Base-by-base conservation (phyloP, 2,797 vertebrate species). In the Peromyscus nudipes region DNA sequence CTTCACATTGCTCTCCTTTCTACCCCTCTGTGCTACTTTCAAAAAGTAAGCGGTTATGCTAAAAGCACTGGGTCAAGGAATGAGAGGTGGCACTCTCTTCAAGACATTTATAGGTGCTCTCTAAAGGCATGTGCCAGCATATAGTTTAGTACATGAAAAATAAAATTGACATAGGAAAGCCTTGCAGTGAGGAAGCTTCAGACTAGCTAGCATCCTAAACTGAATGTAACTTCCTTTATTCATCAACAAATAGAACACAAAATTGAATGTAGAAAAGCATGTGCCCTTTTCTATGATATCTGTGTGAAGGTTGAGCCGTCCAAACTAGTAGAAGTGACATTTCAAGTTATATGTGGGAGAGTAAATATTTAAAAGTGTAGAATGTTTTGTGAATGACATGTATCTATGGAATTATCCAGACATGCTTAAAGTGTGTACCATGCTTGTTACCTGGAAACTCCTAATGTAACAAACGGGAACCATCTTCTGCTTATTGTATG, bases 161-260 rank as follows among this genome's bases (percentile, higher is more conserved):
- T 82, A 86, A 92, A 93, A 93, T 84, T 65, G 84, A 77, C 90
- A 89, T 93, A 87, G 34, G 40, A 96, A 97, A 89, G n/a, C 49
- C 64, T 79, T 88, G 29, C 52, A 86, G 75, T 76, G 25, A 76
- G n/a, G 13, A 76, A 90, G 37, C 75, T 82, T 94, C 21, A 89
- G 92, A 97, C 23, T 6, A 89, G 73, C 14, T 65, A 23, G 29
- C 29, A 65, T 84, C 86, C 91, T 71, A 31, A 73, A 34, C 43
- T 80, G 16, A 75, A 77, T 1, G 0, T 37, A 71, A 84, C 62
- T 75, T 71, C 4, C 11, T 75, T 89, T 89, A 80, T 31, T 52
- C 7, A 77, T 43, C 84, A 92, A 55, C 13, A 82, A 89, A 71
- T 60, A 75, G 17, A 93, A 6, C 4, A 29, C 40, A 85, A 87